Percentiles rank a stretch among this genome's conserved stretches.
Evolutionary conservation across 2,888 invertebrate species (phyloP).

Genomic region (Epinotia ramella): DNA sequence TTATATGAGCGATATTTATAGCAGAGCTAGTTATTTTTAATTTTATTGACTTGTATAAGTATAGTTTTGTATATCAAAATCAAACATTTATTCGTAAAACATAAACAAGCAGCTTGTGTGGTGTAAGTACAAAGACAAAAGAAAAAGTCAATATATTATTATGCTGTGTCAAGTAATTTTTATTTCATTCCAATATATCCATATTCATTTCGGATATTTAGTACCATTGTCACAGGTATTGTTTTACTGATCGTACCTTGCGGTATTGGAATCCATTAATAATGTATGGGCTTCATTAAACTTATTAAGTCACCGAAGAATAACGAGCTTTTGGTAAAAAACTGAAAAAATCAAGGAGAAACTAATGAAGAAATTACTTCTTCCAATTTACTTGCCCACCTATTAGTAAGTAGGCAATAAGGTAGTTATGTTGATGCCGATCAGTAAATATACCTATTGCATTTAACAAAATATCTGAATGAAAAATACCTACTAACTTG

Average conservation of each 20-base stretch:
- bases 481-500: not conserved
- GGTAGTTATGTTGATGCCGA: not conserved
- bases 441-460: not conserved
- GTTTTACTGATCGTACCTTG: slow-evolving; percentile 41
- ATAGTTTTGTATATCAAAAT: too few relatives aligned
- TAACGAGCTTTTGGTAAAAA: slow-evolving; percentile 52
- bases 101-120: too few relatives aligned
- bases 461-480: not conserved
- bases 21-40: too few relatives aligned
- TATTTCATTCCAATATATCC: too few relatives aligned
- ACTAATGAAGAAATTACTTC: slow-evolving; percentile 44
- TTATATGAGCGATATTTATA: too few relatives aligned
- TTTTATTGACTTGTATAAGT: too few relatives aligned
- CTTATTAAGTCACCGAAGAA: slow-evolving; percentile 54
- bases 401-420: slow-evolving; percentile 25
- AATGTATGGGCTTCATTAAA: slow-evolving; percentile 57
- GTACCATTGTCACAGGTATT: slow-evolving; percentile 9
- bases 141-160: too few relatives aligned
- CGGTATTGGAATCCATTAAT: slow-evolving; percentile 53
- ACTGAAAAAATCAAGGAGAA: slow-evolving; percentile 41
- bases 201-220: not conserved
- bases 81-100: too few relatives aligned
- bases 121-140: too few relatives aligned
- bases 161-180: not conserved
- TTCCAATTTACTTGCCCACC: slow-evolving; percentile 32